A percentile compares a stretch with the other conserved stretches of the same genome.
phyloP scores from a whole-genome alignment of 2,113 vertebrate species.

The Dendrocopos noguchii region DNA sequence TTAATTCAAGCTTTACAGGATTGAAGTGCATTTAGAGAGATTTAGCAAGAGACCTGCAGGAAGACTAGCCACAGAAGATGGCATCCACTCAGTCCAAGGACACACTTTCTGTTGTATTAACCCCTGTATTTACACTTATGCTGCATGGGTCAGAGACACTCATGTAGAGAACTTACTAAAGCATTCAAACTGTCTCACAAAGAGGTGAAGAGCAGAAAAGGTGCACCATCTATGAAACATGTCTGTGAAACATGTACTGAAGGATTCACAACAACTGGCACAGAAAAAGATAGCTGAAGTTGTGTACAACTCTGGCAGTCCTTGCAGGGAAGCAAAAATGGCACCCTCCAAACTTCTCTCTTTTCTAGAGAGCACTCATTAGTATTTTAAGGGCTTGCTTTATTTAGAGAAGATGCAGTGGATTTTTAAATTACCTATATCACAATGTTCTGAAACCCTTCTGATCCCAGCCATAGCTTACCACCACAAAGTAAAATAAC shows the following conservation, averaged over 20 bases:
- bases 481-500: neutral
- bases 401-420: neutral
- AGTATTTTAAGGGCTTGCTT: neutral
- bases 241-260: neutral
- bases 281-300: neutral
- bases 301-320: neutral
- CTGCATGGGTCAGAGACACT: neutral
- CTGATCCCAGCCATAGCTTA: neutral
- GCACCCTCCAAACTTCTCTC: neutral
- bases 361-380: neutral
- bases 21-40: conserved; percentile 12
- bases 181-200: neutral
- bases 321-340: neutral
- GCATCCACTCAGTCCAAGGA: neutral
- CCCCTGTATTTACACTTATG: neutral
- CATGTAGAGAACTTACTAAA: neutral
- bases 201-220: neutral
- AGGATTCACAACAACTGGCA: neutral
- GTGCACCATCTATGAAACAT: neutral
- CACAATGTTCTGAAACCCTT: neutral
- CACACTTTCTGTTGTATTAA: neutral
- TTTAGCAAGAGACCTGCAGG: conserved; percentile 17
- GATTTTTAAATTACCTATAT: neutral
- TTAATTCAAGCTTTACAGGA: neutral
- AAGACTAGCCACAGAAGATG: neutral